phyloP scores from a whole-genome alignment of 2,113 vertebrate genomes.

The Spea multiplicata region DNA sequence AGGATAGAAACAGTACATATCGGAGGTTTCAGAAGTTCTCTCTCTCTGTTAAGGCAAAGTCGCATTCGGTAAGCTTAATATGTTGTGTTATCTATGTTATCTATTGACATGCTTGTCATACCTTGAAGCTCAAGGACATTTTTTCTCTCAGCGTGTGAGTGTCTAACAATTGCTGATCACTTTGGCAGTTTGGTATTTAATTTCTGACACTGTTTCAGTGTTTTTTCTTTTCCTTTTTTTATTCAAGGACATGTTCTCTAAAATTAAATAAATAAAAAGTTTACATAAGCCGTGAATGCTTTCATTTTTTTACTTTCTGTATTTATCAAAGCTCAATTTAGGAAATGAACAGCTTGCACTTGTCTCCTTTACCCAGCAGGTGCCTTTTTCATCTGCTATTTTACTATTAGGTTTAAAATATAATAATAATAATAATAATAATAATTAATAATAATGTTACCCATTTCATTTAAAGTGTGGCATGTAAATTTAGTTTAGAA shows the following conservation, averaged over 20 bases:
- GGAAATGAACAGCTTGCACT: no score
- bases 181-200: constrained; percentile 44
- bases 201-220: constrained; percentile 41
- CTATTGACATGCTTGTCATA: constrained; percentile 47
- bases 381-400: no score
- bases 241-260: constrained; percentile 33
- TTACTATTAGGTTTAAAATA: no score
- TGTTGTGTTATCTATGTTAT: constrained; percentile 38
- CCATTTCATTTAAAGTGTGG: no score
- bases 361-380: no score
- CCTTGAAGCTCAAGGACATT: constrained; percentile 41
- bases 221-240: constrained; percentile 19
- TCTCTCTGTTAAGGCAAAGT: constrained; percentile 15
- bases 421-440: no score
- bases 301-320: no score
- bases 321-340: no score
- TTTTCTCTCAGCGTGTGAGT: constrained; percentile 43
- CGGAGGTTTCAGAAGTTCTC: not conserved
- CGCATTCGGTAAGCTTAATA: constrained; percentile 15
- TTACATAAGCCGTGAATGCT: no score
- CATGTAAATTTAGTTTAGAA: no score
- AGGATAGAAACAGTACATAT: constrained; percentile 23
- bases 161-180: constrained; percentile 45
- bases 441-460: no score
- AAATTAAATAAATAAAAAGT: no score